Percentiles rank a stretch among this genome's conserved stretches.
Conservation (phyloP, 1,140 invertebrate species). For the Mesaphorura yosii region DNA sequence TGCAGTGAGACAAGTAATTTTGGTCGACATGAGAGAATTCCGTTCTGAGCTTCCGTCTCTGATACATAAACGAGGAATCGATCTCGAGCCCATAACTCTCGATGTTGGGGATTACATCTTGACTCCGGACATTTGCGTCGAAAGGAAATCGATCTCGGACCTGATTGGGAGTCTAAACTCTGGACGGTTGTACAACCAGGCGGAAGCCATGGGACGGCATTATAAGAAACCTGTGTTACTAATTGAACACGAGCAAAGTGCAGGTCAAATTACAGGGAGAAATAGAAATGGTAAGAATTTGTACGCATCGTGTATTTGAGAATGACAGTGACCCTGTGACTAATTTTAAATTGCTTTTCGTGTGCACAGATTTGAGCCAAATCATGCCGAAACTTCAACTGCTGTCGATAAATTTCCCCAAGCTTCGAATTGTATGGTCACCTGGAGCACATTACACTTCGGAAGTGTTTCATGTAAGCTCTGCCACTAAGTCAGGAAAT, state of each 20-base stretch:
- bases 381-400: constrained; percentile 60
- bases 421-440: constrained; percentile 85
- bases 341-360: not conserved
- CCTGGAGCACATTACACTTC: constrained; percentile 87
- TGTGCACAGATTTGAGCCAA: constrained; percentile 18
- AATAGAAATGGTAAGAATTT: constrained; percentile 17
- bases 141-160: constrained; percentile 95
- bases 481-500: not conserved
- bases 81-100: constrained; percentile 83
- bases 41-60: constrained; percentile 88
- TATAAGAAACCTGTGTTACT: constrained; percentile 83
- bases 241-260: constrained; percentile 92
- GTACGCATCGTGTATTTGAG: not conserved
- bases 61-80: constrained; percentile 82
- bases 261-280: constrained; percentile 62
- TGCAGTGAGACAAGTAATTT: constrained; percentile 48
- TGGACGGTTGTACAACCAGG: constrained; percentile 86
- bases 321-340: too few relatives aligned
- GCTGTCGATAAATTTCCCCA: constrained; percentile 89
- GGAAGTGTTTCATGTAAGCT: constrained; percentile 70
- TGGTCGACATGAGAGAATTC: constrained; percentile 98
- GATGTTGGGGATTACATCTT: constrained; percentile 87
- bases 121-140: constrained; percentile 89
- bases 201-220: constrained; percentile 73
- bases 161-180: constrained; percentile 89